Evolutionary conservation across 2,888 invertebrate species (phyloP), one percentile per base, ranked within the genome.

Genomic region (Megaustenia siamemsis): DNA sequence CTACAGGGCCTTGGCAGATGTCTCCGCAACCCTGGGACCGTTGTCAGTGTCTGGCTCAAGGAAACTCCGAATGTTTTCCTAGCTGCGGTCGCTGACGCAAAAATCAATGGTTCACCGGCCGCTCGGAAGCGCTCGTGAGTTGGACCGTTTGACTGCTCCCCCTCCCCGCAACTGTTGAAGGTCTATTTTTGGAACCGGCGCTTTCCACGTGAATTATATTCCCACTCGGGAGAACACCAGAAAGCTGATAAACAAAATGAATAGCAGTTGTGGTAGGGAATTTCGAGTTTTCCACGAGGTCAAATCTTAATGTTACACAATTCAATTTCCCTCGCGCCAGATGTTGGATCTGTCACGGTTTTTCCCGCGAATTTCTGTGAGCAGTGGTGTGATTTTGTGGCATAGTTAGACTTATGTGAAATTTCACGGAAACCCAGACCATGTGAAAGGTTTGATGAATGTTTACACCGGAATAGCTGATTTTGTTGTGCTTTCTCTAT

Each of bases 41-140:
- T 5, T 28, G 66, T n/a, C 66, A 66, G 66, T 45, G 28, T 8
- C 43, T 43, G 8, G 45, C 32, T 18, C 24, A 0, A 28, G 45
- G 18, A 45, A 45, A 3, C 38, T 35, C 76, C 45, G 40, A 24
- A 32, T 6, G 35, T 32, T 35, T 32, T 35, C 60, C 28, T 66
- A n/a, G 56, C 63, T 75, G 24, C 40, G 53, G 10, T n/a, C 76
- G 32, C 45, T n/a, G 43, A n/a, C 66, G 45, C 79, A 79, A 79
- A 79, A 79, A 79, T 79, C 79, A 66, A 79, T 79, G 79, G 21
- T 45, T 38, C 79, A 79, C 38, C 79, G 79, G 66, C 66, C 60
- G 79, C 66, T 66, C 45, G 79, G 79, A 79, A 79, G 24, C 63
- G 49, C 40, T 66, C 35, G 79, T 66, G 79, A 66, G 79, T 66